These are phyloP conservation scores for Anthopleura sola DNA, from an alignment of 64 coral and sea anemone genomes.

Conservation along the genomic window DNA sequence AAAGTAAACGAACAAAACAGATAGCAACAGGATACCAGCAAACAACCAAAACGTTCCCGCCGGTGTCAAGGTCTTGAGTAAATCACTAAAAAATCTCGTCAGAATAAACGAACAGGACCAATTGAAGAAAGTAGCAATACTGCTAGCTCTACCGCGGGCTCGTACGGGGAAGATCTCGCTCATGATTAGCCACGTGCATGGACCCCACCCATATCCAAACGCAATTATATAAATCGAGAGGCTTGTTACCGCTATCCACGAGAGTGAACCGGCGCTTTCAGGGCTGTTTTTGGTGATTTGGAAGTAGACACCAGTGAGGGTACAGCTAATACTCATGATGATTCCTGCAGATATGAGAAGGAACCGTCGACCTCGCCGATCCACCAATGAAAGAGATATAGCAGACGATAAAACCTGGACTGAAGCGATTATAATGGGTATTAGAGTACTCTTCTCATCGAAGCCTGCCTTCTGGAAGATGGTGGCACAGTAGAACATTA, in stretches of 20 bases:
- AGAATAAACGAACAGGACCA: conserved; percentile 81
- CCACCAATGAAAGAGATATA: conserved; percentile 61
- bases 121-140: conserved; percentile 81
- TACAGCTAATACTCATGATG: conserved; percentile 63
- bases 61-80: conserved; percentile 26
- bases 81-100: conserved; percentile 41
- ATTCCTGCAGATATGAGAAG: conserved; percentile 32
- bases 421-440: conserved; percentile 63
- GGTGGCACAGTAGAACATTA: conserved; percentile 80
- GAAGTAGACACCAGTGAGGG: conserved; percentile 57
- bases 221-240: conserved; percentile 75
- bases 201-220: conserved; percentile 81
- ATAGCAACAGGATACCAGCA: conserved; percentile 50
- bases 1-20: conserved; percentile 58
- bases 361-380: conserved; percentile 70
- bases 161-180: conserved; percentile 89
- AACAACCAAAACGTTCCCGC: conserved; percentile 88
- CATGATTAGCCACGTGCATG: conserved; percentile 96
- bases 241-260: conserved; percentile 59
- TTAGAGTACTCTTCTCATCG: conserved; percentile 48
- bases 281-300: conserved; percentile 14
- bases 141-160: conserved; percentile 65
- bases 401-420: conserved; percentile 66
- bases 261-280: conserved; percentile 3
- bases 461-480: conserved; percentile 86